A percentile compares a stretch with the other conserved stretches of the same genome.
Conservation (phyloP, 2,797 vertebrate genomes). For the Poecilia gillii region DNA sequence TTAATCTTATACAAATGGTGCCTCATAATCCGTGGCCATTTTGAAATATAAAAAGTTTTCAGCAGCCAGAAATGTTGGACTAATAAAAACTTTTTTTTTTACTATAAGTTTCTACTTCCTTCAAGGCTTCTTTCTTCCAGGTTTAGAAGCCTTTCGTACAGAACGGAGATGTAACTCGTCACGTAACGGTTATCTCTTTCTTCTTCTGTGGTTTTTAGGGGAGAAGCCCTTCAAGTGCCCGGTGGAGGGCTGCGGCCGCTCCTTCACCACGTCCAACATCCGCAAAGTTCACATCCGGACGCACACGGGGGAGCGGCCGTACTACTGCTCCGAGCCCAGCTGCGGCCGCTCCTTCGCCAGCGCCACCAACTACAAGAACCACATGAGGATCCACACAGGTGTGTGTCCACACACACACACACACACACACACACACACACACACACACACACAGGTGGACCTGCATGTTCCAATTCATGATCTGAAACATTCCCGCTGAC, state of each 20-base stretch:
- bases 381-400: constrained; percentile 99
- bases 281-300: constrained; percentile 98
- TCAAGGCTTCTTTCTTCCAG: neutral
- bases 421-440: neutral
- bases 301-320: constrained; percentile 98
- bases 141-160: neutral
- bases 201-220: constrained; percentile 76
- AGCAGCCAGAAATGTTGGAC: neutral
- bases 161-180: neutral
- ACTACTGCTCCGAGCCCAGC: constrained; percentile 97
- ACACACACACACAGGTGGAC: neutral
- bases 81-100: neutral
- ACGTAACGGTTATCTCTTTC: neutral
- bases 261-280: constrained; percentile 99
- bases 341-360: constrained; percentile 98
- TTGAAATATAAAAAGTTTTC: neutral
- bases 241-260: constrained; percentile 95
- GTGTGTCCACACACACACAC: constrained; percentile 33
- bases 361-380: constrained; percentile 99
- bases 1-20: too few species aligned
- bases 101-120: too few species aligned
- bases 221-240: constrained; percentile 98
- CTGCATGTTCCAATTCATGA: neutral
- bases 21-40: too few species aligned
- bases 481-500: too few species aligned